Evolutionary conservation across 2,113 vertebrate genomes (phyloP).

Genomic region (Rana temporaria): DNA sequence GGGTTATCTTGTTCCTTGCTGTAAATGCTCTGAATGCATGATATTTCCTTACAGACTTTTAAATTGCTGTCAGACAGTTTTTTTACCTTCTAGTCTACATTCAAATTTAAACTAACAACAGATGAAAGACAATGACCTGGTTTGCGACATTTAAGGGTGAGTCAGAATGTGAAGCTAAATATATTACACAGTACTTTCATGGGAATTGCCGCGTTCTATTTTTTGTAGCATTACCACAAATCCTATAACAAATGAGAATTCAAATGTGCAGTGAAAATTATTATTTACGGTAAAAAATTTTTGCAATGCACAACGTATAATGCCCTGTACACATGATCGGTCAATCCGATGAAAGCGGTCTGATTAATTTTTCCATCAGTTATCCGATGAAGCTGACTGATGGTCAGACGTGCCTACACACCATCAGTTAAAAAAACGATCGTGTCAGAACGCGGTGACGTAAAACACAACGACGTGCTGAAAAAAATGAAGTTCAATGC

Average conservation of each 20-base stretch:
- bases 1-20: neutral
- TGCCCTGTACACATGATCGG: too few relatives aligned
- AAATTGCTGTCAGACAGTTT: neutral
- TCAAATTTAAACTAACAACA: conserved; percentile 5
- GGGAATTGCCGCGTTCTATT: neutral
- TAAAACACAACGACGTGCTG: too few relatives aligned
- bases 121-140: conserved; percentile 21
- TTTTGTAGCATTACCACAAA: conserved; percentile 11
- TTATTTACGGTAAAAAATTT: too few relatives aligned
- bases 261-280: neutral
- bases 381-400: too few relatives aligned
- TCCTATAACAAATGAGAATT: neutral
- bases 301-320: neutral
- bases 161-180: conserved; percentile 36
- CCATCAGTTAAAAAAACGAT: too few relatives aligned
- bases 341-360: too few relatives aligned
- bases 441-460: too few relatives aligned
- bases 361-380: too few relatives aligned
- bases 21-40: conserved; percentile 1
- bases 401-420: too few relatives aligned
- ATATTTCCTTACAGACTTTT: conserved; percentile 1
- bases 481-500: too few relatives aligned
- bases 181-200: neutral
- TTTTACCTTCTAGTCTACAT: conserved; percentile 10
- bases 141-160: conserved; percentile 16